Conservation (phyloP, 1,140 invertebrate genomes). For the Cryptotermes secundus region DNA sequence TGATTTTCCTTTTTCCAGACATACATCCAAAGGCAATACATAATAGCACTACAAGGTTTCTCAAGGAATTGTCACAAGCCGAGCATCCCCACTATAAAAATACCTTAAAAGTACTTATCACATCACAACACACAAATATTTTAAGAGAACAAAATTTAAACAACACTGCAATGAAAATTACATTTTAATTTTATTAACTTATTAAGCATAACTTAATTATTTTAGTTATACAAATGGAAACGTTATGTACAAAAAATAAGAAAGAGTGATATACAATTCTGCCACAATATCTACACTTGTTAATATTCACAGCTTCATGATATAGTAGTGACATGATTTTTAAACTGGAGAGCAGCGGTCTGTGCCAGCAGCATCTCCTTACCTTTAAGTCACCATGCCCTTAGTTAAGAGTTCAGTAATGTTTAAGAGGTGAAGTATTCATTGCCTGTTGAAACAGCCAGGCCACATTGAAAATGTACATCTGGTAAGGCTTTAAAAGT, state of each 20-base stretch:
- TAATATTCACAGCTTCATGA: background rate
- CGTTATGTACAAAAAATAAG: conserved; percentile 36
- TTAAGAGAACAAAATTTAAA: background rate
- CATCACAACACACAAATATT: too few relatives aligned
- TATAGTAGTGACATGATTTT: background rate
- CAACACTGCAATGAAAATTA: background rate
- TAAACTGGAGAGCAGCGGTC: background rate
- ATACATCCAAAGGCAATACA: too few relatives aligned
- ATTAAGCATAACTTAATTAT: conserved; percentile 30
- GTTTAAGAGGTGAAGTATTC: background rate
- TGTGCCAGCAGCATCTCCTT: background rate
- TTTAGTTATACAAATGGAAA: conserved; percentile 34
- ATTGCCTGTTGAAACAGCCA: background rate
- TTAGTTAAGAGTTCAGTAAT: background rate
- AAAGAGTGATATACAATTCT: conserved; percentile 25
- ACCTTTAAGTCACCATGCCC: background rate
- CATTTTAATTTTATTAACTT: conserved; percentile 33
- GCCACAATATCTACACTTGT: conserved; percentile 19
- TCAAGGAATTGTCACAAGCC: too few relatives aligned
- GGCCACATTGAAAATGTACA: background rate
- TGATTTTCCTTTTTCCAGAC: too few relatives aligned
- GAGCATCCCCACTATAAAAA: too few relatives aligned
- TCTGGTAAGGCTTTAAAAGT: background rate
- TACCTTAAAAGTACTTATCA: too few relatives aligned
- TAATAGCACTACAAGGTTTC: too few relatives aligned